Conservation (phyloP, 1,140 invertebrate species). For the Ceratosolen solmsi region DNA sequence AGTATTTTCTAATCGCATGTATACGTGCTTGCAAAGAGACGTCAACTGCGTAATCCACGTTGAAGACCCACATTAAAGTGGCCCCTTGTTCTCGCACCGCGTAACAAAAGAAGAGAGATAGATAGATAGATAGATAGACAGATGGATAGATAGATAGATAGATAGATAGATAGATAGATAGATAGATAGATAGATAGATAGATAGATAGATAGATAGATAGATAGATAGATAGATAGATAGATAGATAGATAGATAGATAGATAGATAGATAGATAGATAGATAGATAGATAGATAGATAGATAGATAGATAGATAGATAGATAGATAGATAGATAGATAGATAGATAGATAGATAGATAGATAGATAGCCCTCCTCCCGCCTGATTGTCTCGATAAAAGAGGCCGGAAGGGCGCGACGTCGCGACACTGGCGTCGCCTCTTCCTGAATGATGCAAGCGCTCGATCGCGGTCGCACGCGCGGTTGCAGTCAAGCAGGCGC, state of each 20-base stretch:
- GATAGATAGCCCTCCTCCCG: not conserved
- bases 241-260: not conserved
- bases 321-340: not conserved
- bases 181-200: not conserved
- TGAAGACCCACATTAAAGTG: no score
- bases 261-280: not conserved
- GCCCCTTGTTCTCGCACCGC: not conserved
- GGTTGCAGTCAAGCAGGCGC: constrained; percentile 46
- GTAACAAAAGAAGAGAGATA: no score
- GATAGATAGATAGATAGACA: not conserved
- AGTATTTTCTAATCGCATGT: no score
- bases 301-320: not conserved
- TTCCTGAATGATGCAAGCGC: constrained; percentile 47
- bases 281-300: not conserved
- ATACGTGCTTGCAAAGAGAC: no score
- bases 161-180: not conserved
- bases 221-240: not conserved
- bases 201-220: not conserved
- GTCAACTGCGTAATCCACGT: no score
- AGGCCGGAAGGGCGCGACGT: constrained; percentile 7
- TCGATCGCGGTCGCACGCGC: constrained; percentile 38
- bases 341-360: not conserved
- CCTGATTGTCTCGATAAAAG: not conserved
- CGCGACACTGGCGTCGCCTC: not conserved
- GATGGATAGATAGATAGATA: not conserved